Evolutionary conservation across 2,888 invertebrate genomes (phyloP).

Genomic region (Hydriomena furcata): DNA sequence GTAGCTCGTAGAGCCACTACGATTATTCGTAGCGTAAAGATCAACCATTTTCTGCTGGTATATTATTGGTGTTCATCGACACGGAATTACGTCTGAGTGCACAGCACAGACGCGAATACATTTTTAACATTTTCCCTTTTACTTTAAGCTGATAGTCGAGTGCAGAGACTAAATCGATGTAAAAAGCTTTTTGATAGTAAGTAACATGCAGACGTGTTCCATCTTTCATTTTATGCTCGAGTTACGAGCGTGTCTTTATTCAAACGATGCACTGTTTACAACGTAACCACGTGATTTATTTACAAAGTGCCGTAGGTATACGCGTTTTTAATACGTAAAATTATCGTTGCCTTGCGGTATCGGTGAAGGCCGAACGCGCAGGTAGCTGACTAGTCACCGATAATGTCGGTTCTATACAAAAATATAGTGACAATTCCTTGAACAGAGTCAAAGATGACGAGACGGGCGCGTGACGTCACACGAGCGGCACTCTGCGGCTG

Average conservation of each 20-base stretch:
- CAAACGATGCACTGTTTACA: slow-evolving; percentile 20
- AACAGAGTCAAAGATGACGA: slow-evolving; percentile 80
- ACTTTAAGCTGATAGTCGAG: slow-evolving; percentile 25
- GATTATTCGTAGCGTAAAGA: slow-evolving; percentile 41
- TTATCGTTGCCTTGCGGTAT: slow-evolving; percentile 26
- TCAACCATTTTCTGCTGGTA: slow-evolving; percentile 36
- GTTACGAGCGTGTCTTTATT: slow-evolving; percentile 24
- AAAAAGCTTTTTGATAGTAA: slow-evolving; percentile 29
- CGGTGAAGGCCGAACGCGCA: slow-evolving; percentile 28
- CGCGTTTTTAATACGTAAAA: slow-evolving; percentile 13
- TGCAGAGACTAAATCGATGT: slow-evolving; percentile 28
- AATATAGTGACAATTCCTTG: slow-evolving; percentile 78
- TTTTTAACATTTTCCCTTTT: slow-evolving; percentile 21
- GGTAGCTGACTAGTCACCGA: slow-evolving; percentile 33
- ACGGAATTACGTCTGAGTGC: slow-evolving; percentile 31
- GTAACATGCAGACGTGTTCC: slow-evolving; percentile 23
- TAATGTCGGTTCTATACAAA: slow-evolving; percentile 54
- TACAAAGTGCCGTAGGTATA: slow-evolving; percentile 10
- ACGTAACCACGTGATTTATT: slow-evolving; percentile 19
- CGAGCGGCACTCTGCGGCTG: slow-evolving; percentile 81
- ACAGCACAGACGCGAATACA: slow-evolving; percentile 13
- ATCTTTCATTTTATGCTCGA: slow-evolving; percentile 22
- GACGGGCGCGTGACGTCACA: slow-evolving; percentile 79
- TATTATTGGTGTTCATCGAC: slow-evolving; percentile 40
- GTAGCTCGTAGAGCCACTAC: slow-evolving; percentile 41